phyloP scores from a whole-genome alignment of 2,113 vertebrate species.

The Cheilinus undulatus region DNA sequence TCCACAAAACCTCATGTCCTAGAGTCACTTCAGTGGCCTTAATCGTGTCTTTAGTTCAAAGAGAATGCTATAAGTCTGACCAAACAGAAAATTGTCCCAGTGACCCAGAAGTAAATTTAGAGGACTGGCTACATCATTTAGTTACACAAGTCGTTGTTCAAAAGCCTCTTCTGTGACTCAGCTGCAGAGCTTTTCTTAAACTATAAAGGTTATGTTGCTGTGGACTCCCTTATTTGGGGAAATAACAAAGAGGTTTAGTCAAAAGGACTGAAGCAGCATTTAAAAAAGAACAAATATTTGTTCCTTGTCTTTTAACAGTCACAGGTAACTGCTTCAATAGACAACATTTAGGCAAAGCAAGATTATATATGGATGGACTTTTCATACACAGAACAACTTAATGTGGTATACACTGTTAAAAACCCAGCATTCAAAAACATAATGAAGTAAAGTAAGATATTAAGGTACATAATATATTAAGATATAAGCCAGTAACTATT shows the following conservation, averaged over 20 bases:
- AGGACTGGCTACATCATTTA: constrained; percentile 26
- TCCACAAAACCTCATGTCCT: background rate
- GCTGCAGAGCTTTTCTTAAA: background rate
- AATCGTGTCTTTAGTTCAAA: constrained; percentile 33
- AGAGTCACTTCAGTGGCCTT: constrained; percentile 35
- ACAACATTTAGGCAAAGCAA: too few species aligned
- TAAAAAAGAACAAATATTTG: background rate
- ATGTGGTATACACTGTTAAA: too few species aligned
- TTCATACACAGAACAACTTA: too few species aligned
- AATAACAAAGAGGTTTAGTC: background rate
- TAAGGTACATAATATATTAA: too few species aligned
- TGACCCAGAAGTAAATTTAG: constrained; percentile 37
- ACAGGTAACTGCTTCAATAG: too few species aligned
- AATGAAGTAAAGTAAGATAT: too few species aligned
- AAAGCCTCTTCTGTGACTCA: background rate
- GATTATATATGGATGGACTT: background rate
- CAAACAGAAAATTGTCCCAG: constrained; percentile 24
- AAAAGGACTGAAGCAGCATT: constrained; percentile 1
- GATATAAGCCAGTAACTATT: too few species aligned
- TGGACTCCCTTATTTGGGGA: background rate
- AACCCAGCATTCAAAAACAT: too few species aligned
- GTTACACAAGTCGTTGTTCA: constrained; percentile 14
- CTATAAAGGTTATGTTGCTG: background rate
- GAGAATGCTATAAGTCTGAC: constrained; percentile 32
- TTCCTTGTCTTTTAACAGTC: background rate